Evolutionary conservation across 1,140 invertebrate species (phyloP), one percentile per base, ranked within the genome.

Genomic region (Sitodiplosis mosellana): DNA sequence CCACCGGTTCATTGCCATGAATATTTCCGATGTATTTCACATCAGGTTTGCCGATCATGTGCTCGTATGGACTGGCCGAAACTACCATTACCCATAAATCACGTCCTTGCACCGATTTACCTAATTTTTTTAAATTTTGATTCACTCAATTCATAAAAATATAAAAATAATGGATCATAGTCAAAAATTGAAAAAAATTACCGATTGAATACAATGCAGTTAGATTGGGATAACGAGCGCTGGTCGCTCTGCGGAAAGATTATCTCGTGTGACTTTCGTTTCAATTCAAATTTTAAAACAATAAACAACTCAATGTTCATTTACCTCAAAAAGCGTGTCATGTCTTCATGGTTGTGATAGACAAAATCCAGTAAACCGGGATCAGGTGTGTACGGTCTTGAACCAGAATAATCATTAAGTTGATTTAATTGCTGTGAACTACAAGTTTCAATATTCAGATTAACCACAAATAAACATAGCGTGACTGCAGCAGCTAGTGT

Each of bases 21-120:
- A 92, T 91, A 61, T 91, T 91, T 40, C 81, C 87, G 11, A 92
- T 81, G 59, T 89, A 90, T 64, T 92, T 91, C 1, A 92, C 86
- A 59, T 92, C 85, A 3, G 88, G 88, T 58, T 88, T 88, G 34
- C 87, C 81, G 51, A 93, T 78, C 78, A 87, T 87, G 64, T 89
- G 89, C 63, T 87, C 87, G 63, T 83, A 83, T 1, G 81, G 89
- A 37, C 80, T 90, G 36, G 80, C 78, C 0, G 88, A 87, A 15
- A 96, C 83, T 42, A 94, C 87, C 78, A 95, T 81, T 20, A 94
- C 90, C 90, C 90, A 95, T 14, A 96, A 73, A 57, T 94, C 87
- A 27, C 87, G 76, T 51, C 85, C 86, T 77, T 92, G 82, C 2
- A 90, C 85, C 45, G 87, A 90, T 68, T 90, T 91, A 49, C n/a